These are phyloP conservation scores for Graptemys geographica DNA, from an alignment of 2,797 vertebrate genomes.

Conservation along the genomic window DNA sequence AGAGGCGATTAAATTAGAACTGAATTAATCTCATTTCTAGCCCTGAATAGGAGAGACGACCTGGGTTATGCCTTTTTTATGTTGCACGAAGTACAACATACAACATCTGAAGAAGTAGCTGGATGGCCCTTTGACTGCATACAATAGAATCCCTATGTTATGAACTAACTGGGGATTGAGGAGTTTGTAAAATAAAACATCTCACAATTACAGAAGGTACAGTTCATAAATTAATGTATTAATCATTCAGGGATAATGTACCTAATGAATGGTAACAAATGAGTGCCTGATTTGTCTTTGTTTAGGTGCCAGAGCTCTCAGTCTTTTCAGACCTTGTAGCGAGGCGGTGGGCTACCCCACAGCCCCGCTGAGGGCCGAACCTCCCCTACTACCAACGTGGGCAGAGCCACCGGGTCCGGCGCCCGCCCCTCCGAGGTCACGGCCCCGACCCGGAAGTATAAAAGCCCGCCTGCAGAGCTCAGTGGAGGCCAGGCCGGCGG, in stretches of 20 bases:
- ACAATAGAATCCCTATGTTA: not conserved
- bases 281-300: not conserved
- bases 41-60: not conserved
- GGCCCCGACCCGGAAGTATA: too few relatives aligned
- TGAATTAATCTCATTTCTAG: constrained; percentile 53
- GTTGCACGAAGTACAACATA: constrained; percentile 15
- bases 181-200: not conserved
- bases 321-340: not conserved
- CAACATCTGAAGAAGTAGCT: constrained; percentile 53
- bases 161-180: not conserved
- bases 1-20: not conserved
- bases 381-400: too few relatives aligned
- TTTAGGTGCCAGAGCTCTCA: not conserved
- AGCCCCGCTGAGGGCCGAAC: too few relatives aligned
- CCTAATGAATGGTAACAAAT: not conserved
- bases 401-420: too few relatives aligned
- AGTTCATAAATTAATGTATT: not conserved
- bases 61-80: constrained; percentile 7
- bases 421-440: too few relatives aligned
- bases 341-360: too few relatives aligned
- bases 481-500: too few relatives aligned
- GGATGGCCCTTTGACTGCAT: constrained; percentile 26
- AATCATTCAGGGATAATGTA: not conserved
- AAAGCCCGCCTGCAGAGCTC: too few relatives aligned
- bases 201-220: not conserved